phyloP scores from a whole-genome alignment of 2,888 invertebrate species.

The Orthonychiurus folsomi region DNA sequence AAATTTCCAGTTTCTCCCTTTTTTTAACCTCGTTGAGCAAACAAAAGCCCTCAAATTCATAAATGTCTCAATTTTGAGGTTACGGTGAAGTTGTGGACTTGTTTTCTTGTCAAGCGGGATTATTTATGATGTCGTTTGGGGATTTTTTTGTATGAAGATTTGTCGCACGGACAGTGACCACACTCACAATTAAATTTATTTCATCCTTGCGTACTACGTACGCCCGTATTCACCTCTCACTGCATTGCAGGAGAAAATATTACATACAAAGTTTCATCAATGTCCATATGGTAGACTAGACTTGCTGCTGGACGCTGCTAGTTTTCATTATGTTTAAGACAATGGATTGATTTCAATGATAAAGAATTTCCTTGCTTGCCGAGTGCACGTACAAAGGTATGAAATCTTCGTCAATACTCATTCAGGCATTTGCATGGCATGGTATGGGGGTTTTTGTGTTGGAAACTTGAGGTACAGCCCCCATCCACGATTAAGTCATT shows the following conservation, averaged over 20 bases:
- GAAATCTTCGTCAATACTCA: not conserved
- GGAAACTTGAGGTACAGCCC: too few species aligned
- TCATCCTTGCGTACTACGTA: too few species aligned
- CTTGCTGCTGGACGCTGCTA: not conserved
- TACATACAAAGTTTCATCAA: not conserved
- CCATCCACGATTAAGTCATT: too few species aligned
- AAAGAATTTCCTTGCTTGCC: not conserved
- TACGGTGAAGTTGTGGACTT: not conserved
- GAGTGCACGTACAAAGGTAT: not conserved
- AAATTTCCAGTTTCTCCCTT: not conserved
- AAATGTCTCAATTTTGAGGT: conserved; percentile 1
- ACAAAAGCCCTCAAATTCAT: conserved; percentile 1
- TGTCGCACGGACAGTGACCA: not conserved
- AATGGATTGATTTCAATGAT: not conserved
- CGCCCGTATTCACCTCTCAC: not conserved
- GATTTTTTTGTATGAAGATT: not conserved
- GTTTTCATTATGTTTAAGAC: not conserved
- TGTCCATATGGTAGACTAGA: not conserved
- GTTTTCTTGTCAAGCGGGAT: not conserved
- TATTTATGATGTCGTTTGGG: not conserved
- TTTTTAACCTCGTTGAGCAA: not conserved
- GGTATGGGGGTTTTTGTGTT: not conserved
- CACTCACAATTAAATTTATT: not conserved
- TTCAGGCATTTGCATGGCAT: not conserved
- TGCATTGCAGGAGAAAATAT: not conserved